Evolutionary conservation across 2,797 vertebrate species (phyloP).

Genomic region (Sternarchorhynchus goeldii): DNA sequence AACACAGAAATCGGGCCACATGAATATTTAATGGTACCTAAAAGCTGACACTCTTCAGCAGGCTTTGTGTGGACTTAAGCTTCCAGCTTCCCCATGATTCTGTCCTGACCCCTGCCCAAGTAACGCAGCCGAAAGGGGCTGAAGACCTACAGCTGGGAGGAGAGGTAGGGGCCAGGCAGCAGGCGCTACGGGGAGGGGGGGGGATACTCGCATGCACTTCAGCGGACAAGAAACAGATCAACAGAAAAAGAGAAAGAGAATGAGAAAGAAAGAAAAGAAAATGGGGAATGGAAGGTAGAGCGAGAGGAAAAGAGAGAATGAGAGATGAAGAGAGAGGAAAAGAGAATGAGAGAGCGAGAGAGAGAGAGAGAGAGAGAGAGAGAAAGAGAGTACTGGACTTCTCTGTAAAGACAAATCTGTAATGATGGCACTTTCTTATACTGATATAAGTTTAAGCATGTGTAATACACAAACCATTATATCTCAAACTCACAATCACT

Average conservation of each 20-base stretch:
- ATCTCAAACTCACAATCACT: background rate
- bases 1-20: constrained; percentile 63
- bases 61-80: constrained; percentile 56
- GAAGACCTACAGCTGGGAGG: constrained; percentile 33
- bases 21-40: constrained; percentile 80
- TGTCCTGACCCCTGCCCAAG: constrained; percentile 67
- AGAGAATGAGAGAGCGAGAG: no score
- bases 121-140: constrained; percentile 36
- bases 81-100: constrained; percentile 65
- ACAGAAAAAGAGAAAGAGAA: no score
- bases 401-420: no score
- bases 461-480: background rate
- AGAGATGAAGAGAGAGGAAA: background rate
- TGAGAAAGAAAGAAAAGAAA: no score
- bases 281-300: no score
- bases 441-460: no score
- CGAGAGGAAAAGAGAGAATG: background rate
- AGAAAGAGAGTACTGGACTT: no score
- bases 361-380: no score
- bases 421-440: no score
- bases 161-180: background rate
- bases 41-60: constrained; percentile 67
- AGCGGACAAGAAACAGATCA: background rate
- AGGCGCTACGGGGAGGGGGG: no score
- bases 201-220: constrained; percentile 15